phyloP scores from a whole-genome alignment of 2,888 invertebrate species.

The Caenorhabditis sp. region DNA sequence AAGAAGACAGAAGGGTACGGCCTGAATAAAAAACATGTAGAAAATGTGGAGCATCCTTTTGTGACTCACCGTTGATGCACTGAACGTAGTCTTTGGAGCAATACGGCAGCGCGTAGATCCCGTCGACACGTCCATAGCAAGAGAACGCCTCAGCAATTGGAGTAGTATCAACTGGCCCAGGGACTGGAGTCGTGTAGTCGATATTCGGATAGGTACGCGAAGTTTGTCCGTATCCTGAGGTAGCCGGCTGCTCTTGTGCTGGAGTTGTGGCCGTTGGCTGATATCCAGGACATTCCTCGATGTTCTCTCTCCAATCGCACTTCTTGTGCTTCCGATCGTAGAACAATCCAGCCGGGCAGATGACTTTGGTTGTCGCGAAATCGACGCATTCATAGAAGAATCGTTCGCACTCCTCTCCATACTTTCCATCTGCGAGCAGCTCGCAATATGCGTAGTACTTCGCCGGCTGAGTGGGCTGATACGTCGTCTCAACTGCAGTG shows the following conservation, averaged over 20 bases:
- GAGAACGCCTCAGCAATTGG: slow-evolving; percentile 44
- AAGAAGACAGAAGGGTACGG: slow-evolving; percentile 28
- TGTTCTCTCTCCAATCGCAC: slow-evolving; percentile 63
- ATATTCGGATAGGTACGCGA: slow-evolving; percentile 23
- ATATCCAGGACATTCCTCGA: slow-evolving; percentile 65
- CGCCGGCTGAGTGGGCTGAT: slow-evolving; percentile 10
- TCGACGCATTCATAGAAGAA: slow-evolving; percentile 53
- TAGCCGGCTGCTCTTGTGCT: slow-evolving; percentile 4
- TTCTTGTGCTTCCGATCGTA: slow-evolving; percentile 52
- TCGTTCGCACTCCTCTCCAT: slow-evolving; percentile 44
- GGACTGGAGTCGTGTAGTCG: slow-evolving; percentile 35
- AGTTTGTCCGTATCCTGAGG: no score
- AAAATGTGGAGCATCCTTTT: not conserved
- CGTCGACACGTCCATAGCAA: slow-evolving; percentile 57
- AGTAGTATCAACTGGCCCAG: slow-evolving; percentile 34
- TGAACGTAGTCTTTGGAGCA: slow-evolving; percentile 63
- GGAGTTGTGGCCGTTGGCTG: slow-evolving; percentile 28
- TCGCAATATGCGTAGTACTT: slow-evolving; percentile 52
- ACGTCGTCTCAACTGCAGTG: slow-evolving; percentile 14
- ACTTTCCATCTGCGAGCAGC: slow-evolving; percentile 56
- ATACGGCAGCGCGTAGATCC: slow-evolving; percentile 62
- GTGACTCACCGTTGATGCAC: slow-evolving; percentile 54
- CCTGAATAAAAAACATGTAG: slow-evolving; percentile 8
- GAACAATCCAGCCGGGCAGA: slow-evolving; percentile 67
- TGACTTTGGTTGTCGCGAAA: slow-evolving; percentile 33